These are phyloP conservation scores for Limnothrissa miodon DNA, from an alignment of 2,113 vertebrate species.

Conservation along the genomic window DNA sequence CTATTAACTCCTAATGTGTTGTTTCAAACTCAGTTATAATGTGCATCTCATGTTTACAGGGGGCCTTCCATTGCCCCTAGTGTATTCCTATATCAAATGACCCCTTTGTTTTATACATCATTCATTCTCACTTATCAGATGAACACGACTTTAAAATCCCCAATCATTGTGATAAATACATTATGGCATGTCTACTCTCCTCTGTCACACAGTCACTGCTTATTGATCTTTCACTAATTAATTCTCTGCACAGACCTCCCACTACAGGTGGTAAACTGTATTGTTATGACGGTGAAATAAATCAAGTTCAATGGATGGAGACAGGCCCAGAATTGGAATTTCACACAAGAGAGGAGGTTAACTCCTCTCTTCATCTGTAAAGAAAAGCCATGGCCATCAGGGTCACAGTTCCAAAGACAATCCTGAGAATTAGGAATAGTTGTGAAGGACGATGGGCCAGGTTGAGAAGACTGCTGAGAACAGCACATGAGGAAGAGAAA, in stretches of 20 bases:
- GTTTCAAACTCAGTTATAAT: neutral
- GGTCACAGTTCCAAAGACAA: neutral
- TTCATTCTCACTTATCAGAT: slow-evolving; percentile 7
- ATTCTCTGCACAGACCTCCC: neutral
- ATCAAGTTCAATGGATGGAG: neutral
- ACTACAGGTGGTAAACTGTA: neutral
- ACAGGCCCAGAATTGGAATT: neutral
- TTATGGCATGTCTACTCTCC: neutral
- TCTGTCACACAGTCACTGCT: neutral
- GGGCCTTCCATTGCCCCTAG: neutral
- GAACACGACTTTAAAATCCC: neutral
- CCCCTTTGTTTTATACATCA: neutral
- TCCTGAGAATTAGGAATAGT: neutral
- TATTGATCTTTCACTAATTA: neutral
- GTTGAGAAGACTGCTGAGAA: neutral
- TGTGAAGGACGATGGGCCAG: neutral
- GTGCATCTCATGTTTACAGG: neutral
- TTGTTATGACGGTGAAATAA: neutral
- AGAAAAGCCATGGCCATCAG: neutral
- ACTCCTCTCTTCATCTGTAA: neutral
- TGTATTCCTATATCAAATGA: neutral
- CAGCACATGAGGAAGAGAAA: neutral
- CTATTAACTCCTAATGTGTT: neutral
- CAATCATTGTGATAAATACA: slow-evolving; percentile 14
- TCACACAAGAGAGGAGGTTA: neutral